Conservation (phyloP, 1,140 invertebrate genomes). For the Bombus polaris region DNA sequence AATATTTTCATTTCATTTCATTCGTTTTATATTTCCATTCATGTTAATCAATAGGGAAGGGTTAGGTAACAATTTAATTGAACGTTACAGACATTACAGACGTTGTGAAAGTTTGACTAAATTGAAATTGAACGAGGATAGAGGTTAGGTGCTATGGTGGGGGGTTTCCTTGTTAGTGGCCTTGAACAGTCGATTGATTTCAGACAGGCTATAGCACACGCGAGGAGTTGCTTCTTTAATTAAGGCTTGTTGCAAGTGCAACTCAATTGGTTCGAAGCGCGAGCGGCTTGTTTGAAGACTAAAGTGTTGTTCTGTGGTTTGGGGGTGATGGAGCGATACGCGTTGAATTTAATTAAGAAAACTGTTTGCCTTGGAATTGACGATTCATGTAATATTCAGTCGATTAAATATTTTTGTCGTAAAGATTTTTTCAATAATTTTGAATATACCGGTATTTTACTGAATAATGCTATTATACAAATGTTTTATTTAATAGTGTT, state of each 20-base stretch:
- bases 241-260: slow-evolving; percentile 4
- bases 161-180: not conserved
- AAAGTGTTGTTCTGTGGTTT: not conserved
- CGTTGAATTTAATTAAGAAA: slow-evolving; percentile 1
- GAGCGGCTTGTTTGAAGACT: slow-evolving; percentile 3
- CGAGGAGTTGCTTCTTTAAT: slow-evolving; percentile 10
- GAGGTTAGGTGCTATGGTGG: not conserved
- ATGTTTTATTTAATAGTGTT: not conserved
- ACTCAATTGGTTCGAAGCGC: slow-evolving; percentile 8
- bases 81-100: not conserved
- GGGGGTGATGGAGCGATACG: no score
- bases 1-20: not conserved
- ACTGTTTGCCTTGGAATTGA: not conserved
- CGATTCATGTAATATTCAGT: no score
- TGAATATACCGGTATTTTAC: not conserved
- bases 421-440: not conserved
- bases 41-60: not conserved
- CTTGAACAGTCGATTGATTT: slow-evolving; percentile 13
- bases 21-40: not conserved
- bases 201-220: not conserved
- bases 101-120: not conserved
- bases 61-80: not conserved
- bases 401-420: not conserved
- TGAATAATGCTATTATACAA: not conserved
- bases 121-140: not conserved